A percentile compares a stretch with the other conserved stretches of the same genome.
phyloP scores from a whole-genome alignment of 2,888 invertebrate species.

The Harpalus rubripes region DNA sequence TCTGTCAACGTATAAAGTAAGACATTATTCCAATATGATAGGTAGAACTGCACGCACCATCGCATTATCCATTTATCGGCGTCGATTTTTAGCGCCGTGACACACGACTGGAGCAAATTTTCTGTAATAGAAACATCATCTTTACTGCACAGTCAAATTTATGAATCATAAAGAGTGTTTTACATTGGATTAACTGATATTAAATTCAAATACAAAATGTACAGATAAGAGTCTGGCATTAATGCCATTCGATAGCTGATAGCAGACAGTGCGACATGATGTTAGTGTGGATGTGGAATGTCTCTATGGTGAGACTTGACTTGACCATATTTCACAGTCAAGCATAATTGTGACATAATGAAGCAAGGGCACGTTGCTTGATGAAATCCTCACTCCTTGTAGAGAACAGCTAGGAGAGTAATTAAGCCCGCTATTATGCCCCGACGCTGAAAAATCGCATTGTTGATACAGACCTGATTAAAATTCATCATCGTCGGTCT shows the following conservation, averaged over 20 bases:
- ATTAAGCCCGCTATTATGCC: constrained; percentile 40
- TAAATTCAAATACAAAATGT: background rate
- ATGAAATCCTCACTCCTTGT: constrained; percentile 57
- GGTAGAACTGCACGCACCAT: constrained; percentile 19
- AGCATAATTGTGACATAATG: constrained; percentile 37
- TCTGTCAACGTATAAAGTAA: constrained; percentile 47
- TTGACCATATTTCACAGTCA: constrained; percentile 47
- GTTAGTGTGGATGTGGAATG: constrained; percentile 14
- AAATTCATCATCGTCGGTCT: constrained; percentile 59
- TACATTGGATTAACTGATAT: background rate
- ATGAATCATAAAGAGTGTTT: background rate
- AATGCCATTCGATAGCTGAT: background rate
- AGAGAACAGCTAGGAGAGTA: constrained; percentile 7
- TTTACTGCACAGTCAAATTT: background rate
- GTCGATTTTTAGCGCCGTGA: constrained; percentile 23
- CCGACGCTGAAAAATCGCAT: constrained; percentile 57
- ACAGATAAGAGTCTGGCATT: background rate
- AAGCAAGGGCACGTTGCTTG: constrained; percentile 25
- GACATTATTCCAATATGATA: constrained; percentile 28
- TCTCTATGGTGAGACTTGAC: background rate
- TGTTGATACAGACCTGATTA: constrained; percentile 60
- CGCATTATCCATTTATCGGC: constrained; percentile 49
- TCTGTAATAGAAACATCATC: constrained; percentile 37
- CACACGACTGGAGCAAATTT: constrained; percentile 30
- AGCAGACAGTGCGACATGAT: background rate